A percentile compares a stretch with the other conserved stretches of the same genome.
Conservation (phyloP, 2,797 vertebrate species). For the Anniella stebbinsi region DNA sequence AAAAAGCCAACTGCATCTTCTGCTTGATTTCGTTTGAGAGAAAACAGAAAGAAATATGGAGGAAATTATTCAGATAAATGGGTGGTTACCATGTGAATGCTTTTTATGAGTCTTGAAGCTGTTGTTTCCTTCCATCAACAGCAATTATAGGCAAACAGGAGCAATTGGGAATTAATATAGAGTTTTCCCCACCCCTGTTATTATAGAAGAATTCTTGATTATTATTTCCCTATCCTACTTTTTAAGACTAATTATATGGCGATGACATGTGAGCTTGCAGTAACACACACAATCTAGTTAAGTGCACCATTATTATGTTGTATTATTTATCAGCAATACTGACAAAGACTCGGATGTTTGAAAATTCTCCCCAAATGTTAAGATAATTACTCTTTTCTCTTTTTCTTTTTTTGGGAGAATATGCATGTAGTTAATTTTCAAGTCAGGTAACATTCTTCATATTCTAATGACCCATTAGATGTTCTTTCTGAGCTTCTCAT, state of each 20-base stretch:
- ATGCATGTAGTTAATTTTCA: conserved; percentile 31
- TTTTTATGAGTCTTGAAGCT: neutral
- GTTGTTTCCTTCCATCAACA: neutral
- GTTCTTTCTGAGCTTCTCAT: neutral
- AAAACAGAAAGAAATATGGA: neutral
- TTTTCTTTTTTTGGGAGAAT: neutral
- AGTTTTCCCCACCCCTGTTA: neutral
- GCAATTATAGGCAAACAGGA: neutral
- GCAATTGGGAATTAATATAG: neutral
- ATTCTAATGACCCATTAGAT: neutral
- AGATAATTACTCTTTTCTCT: conserved; percentile 5
- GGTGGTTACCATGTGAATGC: neutral
- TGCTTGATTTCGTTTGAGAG: neutral
- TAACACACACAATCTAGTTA: conserved; percentile 18
- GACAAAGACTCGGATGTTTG: neutral
- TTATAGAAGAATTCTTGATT: conserved; percentile 12
- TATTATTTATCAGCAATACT: conserved; percentile 3
- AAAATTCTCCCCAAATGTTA: conserved; percentile 14
- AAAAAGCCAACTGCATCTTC: neutral
- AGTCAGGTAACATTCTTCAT: conserved; percentile 14
- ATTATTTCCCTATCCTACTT: conserved; percentile 19
- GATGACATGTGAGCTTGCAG: conserved; percentile 9
- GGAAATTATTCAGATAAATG: neutral
- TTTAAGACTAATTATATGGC: conserved; percentile 18
- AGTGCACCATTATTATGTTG: conserved; percentile 2